Conservation (phyloP, 2,888 invertebrate species). For the Philereme transversata region DNA sequence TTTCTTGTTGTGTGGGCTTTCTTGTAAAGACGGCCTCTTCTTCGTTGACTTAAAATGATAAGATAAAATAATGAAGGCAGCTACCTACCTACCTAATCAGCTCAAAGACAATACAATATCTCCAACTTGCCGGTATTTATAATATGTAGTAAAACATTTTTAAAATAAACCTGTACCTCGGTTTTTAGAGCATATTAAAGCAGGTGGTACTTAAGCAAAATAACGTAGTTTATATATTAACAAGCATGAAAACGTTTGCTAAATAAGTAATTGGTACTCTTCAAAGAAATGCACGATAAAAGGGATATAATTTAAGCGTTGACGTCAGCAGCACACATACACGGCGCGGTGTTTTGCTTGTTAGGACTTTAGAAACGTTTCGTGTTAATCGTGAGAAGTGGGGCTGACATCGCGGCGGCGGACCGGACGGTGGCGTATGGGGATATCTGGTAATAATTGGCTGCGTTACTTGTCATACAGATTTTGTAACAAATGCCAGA, state of each 20-base stretch:
- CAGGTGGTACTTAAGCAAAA: too few species aligned
- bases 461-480: constrained; percentile 5
- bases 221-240: too few species aligned
- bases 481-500: constrained; percentile 11
- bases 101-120: background rate
- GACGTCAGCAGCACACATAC: background rate
- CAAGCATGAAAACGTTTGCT: background rate
- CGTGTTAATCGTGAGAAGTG: background rate
- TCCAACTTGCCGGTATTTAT: too few species aligned
- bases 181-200: too few species aligned
- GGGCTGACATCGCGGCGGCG: too few species aligned
- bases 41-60: background rate
- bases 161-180: too few species aligned
- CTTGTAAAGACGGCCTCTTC: background rate
- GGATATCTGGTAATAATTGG: background rate
- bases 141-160: too few species aligned
- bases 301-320: background rate
- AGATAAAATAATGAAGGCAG: background rate
- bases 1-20: constrained; percentile 9
- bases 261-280: constrained; percentile 9
- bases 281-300: constrained; percentile 8
- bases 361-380: constrained; percentile 5
- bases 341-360: background rate
- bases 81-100: background rate
- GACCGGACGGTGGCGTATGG: background rate